Percentiles rank a stretch among this genome's conserved stretches.
These are phyloP conservation scores for Cepaea nemoralis DNA, from an alignment of 1,140 invertebrate species.

Conservation along the genomic window DNA sequence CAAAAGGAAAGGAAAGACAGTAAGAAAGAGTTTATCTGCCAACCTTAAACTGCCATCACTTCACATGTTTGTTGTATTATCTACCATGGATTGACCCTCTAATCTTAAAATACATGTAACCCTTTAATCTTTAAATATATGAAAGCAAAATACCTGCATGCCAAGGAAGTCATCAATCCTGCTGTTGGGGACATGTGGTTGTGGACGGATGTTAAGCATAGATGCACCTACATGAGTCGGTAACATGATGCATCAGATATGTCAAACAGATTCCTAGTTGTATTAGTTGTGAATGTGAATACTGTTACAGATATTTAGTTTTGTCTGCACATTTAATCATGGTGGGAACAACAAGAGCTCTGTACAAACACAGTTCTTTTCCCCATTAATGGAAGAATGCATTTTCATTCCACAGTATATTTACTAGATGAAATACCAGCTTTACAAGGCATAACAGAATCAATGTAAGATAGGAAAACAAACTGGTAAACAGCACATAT, in stretches of 20 bases:
- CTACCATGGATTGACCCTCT: background rate
- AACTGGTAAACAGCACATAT: no score
- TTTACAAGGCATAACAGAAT: no score
- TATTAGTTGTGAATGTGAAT: background rate
- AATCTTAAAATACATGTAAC: background rate
- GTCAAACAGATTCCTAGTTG: background rate
- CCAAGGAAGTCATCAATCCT: constrained; percentile 12
- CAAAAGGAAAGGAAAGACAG: no score
- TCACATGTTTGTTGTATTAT: background rate
- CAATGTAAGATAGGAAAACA: no score
- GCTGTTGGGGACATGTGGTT: constrained; percentile 44
- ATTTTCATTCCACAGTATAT: no score
- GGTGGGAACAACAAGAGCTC: background rate
- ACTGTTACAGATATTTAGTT: background rate
- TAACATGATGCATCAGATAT: background rate
- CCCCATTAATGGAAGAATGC: no score
- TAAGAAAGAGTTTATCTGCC: no score
- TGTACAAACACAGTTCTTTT: no score
- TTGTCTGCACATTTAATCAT: background rate
- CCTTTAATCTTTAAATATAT: background rate
- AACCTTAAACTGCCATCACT: background rate
- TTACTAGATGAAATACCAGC: no score
- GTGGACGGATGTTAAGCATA: constrained; percentile 40
- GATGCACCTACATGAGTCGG: constrained; percentile 40
- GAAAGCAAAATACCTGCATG: constrained; percentile 20